phyloP scores from a whole-genome alignment of 2,888 invertebrate genomes.

The Orchestes rusci region DNA sequence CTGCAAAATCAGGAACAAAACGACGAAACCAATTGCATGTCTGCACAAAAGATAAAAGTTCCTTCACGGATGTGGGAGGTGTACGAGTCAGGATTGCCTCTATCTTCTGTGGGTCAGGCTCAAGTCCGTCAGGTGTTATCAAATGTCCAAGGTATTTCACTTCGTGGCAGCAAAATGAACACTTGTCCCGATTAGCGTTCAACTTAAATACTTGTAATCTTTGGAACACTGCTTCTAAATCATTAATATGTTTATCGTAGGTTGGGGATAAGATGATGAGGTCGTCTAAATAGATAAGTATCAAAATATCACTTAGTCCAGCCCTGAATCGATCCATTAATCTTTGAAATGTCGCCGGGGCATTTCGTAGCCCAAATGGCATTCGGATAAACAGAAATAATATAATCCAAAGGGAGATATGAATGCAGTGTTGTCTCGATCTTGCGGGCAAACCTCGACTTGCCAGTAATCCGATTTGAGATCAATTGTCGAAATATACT shows the following conservation, averaged over 20 bases:
- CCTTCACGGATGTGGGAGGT: constrained; percentile 23
- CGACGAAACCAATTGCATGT: constrained; percentile 26
- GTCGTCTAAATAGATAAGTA: constrained; percentile 31
- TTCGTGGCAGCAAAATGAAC: constrained; percentile 21
- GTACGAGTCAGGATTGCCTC: constrained; percentile 18
- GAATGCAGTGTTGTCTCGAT: constrained; percentile 18
- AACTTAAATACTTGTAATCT: constrained; percentile 22
- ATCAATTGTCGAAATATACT: constrained; percentile 12
- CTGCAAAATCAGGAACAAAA: too few relatives aligned
- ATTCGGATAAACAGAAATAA: constrained; percentile 22
- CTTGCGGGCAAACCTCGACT: not conserved
- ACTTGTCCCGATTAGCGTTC: too few relatives aligned
- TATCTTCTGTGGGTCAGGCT: too few relatives aligned
- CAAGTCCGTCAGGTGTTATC: constrained; percentile 15
- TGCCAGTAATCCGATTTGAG: constrained; percentile 4
- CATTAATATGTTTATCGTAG: constrained; percentile 26
- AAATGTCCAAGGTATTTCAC: constrained; percentile 27
- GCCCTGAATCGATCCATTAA: constrained; percentile 27
- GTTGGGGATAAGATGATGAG: constrained; percentile 24
- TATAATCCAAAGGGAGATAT: constrained; percentile 32
- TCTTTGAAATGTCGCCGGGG: constrained; percentile 29
- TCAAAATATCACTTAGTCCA: constrained; percentile 21
- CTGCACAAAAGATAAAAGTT: constrained; percentile 25
- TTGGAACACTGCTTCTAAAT: constrained; percentile 21
- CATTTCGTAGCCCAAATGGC: constrained; percentile 29